Evolutionary conservation across 1,140 invertebrate species (phyloP).

Genomic region (Hylaeus volcanicus): DNA sequence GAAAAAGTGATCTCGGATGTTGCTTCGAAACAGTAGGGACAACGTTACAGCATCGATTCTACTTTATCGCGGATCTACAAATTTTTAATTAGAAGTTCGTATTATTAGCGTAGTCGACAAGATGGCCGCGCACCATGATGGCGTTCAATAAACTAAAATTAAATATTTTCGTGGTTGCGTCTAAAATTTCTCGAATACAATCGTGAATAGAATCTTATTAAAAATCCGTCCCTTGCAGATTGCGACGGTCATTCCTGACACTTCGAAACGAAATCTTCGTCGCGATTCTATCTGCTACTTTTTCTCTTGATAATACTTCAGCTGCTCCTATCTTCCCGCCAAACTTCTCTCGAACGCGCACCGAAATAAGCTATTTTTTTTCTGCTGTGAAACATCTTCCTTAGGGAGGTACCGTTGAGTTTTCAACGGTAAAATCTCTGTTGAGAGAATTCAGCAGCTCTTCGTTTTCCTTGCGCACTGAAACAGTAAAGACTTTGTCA

Average conservation of each 20-base stretch:
- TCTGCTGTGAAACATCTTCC: slow-evolving; percentile 24
- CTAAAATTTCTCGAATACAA: background rate
- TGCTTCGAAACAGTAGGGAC: background rate
- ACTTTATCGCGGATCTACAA: background rate
- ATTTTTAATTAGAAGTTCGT: background rate
- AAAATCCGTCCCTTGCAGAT: slow-evolving; percentile 1
- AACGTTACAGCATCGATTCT: slow-evolving; percentile 1
- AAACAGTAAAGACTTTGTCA: slow-evolving; percentile 56
- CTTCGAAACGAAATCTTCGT: too few species aligned
- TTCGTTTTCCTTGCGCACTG: slow-evolving; percentile 81
- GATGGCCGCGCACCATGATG: slow-evolving; percentile 3
- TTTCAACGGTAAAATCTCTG: slow-evolving; percentile 70
- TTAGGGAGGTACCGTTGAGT: slow-evolving; percentile 68
- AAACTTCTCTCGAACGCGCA: slow-evolving; percentile 23
- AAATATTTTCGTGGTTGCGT: background rate
- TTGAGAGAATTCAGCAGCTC: slow-evolving; percentile 79
- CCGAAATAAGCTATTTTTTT: slow-evolving; percentile 46
- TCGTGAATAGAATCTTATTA: slow-evolving; percentile 5
- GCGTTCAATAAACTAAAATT: slow-evolving; percentile 15
- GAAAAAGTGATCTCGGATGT: slow-evolving; percentile 10
- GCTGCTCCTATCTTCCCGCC: too few species aligned
- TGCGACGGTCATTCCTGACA: background rate
- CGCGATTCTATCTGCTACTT: background rate
- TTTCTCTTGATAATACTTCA: background rate
- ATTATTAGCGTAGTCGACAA: slow-evolving; percentile 1